These are phyloP conservation scores for Aphaenogaster floridana DNA, from an alignment of 1,140 invertebrate species.

Conservation along the genomic window DNA sequence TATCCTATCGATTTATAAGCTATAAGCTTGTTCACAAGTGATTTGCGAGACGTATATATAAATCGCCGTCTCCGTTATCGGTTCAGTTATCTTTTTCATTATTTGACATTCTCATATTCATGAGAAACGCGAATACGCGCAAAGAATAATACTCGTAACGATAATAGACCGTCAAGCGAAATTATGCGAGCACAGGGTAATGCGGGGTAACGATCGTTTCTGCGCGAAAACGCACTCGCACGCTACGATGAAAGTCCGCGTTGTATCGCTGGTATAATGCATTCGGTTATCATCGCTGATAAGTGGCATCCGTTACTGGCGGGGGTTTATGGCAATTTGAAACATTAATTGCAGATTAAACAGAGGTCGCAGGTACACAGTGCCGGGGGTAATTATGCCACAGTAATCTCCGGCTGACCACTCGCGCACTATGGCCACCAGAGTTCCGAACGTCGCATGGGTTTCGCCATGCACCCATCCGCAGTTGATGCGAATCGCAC, in stretches of 20 bases:
- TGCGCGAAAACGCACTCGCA: slow-evolving; percentile 4
- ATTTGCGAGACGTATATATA: not conserved
- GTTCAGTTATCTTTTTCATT: not conserved
- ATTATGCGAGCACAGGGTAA: slow-evolving; percentile 13
- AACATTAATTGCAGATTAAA: slow-evolving; percentile 86
- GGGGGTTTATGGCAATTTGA: slow-evolving; percentile 84
- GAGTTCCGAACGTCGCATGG: slow-evolving; percentile 79
- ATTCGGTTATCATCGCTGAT: slow-evolving; percentile 80
- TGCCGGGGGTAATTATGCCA: slow-evolving; percentile 82
- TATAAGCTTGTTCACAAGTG: not conserved
- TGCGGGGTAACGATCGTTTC: slow-evolving; percentile 20
- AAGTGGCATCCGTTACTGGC: slow-evolving; percentile 83
- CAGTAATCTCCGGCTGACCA: slow-evolving; percentile 85
- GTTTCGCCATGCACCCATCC: slow-evolving; percentile 77
- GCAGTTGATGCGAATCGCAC: slow-evolving; percentile 71
- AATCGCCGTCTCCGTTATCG: not conserved
- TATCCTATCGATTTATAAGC: not conserved
- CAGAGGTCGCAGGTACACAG: slow-evolving; percentile 79
- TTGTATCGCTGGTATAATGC: slow-evolving; percentile 38
- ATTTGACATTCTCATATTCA: not conserved
- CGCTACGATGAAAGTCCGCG: slow-evolving; percentile 42
- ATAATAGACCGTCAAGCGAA: not conserved
- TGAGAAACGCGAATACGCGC: not conserved
- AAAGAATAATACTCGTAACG: not conserved
- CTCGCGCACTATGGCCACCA: slow-evolving; percentile 76